Evolutionary conservation across 2,888 invertebrate species (phyloP), one percentile per base, ranked within the genome.

Genomic region (Magallana nippona): DNA sequence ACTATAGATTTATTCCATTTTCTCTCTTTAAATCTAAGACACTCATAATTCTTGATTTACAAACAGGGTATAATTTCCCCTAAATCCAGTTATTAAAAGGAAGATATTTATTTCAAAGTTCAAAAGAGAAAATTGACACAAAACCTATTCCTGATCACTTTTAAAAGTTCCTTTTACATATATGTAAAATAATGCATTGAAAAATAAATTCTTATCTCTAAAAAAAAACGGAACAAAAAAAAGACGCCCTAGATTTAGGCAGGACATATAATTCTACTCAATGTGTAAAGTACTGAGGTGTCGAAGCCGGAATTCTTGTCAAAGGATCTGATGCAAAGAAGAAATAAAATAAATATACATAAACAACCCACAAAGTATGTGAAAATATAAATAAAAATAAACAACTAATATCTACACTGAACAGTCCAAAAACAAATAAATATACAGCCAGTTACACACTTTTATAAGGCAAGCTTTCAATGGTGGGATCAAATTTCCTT

Each of bases 351-450:
- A 71, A 71, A 71, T 71, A 71, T 32, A 71, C 71, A 71, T 71
- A 71, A 71, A 71, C 71, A 71, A 71, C 71, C 71, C 71, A 71
- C 71, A 71, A 15, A 13, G 0, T 11, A 71, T 71, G 71, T 71
- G 71, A 71, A 71, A 27, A 71, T 27, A 15, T 22, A 62, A 62
- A 22, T 19, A n/a, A 62, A 62, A 19, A 62, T 19, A 62, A 19
- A 71, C 11, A 27, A 71, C 71, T 27, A 71, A 71, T 71, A 71
- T 71, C 22, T 71, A 71, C 71, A 71, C 10, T 71, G 71, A 71
- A 71, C 71, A 71, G 13, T 27, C 71, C 71, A 71, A 22, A 22
- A 71, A 71, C 71, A 71, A 27, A 71, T 15, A 71, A 15, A 71
- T 32, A 71, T 22, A 27, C 22, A 71, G 19, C 10, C 60, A 8